Evolutionary conservation across 2,113 vertebrate species (phyloP).

Genomic region (Muscicapa adusta): DNA sequence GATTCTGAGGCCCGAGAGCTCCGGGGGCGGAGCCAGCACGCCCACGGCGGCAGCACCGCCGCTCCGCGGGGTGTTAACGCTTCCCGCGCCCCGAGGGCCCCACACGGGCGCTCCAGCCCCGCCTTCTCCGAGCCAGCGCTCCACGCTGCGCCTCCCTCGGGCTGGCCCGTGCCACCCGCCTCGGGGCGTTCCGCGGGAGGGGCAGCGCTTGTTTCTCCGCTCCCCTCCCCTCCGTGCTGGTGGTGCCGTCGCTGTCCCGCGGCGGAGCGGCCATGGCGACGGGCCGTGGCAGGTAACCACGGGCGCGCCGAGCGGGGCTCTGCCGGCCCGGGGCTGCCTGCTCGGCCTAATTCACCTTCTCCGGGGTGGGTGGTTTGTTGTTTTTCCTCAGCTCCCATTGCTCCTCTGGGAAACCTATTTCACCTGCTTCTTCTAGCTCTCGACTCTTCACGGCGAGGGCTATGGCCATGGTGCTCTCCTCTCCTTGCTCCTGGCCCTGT

Average conservation of each 20-base stretch:
- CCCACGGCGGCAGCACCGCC: fast-evolving
- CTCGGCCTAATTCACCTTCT: fast-evolving
- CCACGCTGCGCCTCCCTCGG: not conserved
- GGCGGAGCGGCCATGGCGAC: conserved; percentile 36
- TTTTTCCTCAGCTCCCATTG: fast-evolving
- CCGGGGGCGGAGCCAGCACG: fast-evolving
- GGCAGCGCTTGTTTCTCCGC: fast-evolving
- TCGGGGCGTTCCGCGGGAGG: not conserved
- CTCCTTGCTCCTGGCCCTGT: fast-evolving
- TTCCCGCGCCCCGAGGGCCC: fast-evolving
- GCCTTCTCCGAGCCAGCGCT: not conserved
- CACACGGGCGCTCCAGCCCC: not conserved
- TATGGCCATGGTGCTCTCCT: fast-evolving
- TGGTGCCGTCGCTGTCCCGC: fast-evolving
- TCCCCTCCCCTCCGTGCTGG: fast-evolving
- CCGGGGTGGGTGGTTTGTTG: fast-evolving
- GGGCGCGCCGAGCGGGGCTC: not conserved
- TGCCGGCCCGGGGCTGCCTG: not conserved
- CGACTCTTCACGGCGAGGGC: fast-evolving
- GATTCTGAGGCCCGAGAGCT: not conserved
- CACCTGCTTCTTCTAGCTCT: fast-evolving
- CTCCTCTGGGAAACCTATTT: fast-evolving
- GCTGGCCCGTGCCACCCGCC: not conserved
- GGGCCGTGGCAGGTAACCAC: conserved; percentile 19
- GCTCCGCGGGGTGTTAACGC: fast-evolving